phyloP scores from a whole-genome alignment of 2,888 invertebrate genomes.

The Drosophila anomelani region DNA sequence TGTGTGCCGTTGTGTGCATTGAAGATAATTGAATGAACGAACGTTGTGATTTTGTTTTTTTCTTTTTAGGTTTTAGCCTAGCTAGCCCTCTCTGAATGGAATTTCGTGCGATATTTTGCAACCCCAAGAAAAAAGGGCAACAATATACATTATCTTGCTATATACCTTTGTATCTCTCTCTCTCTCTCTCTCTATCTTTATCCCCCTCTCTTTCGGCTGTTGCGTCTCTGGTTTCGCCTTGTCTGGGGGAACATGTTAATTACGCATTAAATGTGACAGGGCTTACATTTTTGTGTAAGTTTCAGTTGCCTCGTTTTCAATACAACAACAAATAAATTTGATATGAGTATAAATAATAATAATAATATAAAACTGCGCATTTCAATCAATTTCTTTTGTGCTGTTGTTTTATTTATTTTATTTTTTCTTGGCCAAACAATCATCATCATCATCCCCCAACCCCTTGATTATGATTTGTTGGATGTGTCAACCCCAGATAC shows the following conservation, averaged over 20 bases:
- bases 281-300: constrained; percentile 8
- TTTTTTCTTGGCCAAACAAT: constrained; percentile 7
- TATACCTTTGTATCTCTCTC: neutral
- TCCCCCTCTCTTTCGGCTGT: neutral
- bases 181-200: neutral
- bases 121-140: constrained; percentile 22
- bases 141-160: neutral
- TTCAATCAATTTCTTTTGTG: constrained; percentile 37
- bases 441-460: neutral
- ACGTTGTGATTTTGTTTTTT: constrained; percentile 32
- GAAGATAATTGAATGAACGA: constrained; percentile 50
- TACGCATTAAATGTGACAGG: constrained; percentile 44
- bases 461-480: neutral
- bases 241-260: constrained; percentile 37
- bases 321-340: neutral
- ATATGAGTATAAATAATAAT: neutral
- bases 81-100: constrained; percentile 3
- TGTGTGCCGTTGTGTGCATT: constrained; percentile 24
- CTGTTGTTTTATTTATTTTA: constrained; percentile 1
- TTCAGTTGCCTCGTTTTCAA: neutral
- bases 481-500: constrained; percentile 16
- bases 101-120: constrained; percentile 30
- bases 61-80: constrained; percentile 11
- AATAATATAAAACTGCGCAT: constrained; percentile 23
- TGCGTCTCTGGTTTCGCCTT: constrained; percentile 6